Percentiles rank a stretch among this genome's conserved stretches.
Conservation (phyloP, 2,113 vertebrate genomes). For the Tupaia tana region DNA sequence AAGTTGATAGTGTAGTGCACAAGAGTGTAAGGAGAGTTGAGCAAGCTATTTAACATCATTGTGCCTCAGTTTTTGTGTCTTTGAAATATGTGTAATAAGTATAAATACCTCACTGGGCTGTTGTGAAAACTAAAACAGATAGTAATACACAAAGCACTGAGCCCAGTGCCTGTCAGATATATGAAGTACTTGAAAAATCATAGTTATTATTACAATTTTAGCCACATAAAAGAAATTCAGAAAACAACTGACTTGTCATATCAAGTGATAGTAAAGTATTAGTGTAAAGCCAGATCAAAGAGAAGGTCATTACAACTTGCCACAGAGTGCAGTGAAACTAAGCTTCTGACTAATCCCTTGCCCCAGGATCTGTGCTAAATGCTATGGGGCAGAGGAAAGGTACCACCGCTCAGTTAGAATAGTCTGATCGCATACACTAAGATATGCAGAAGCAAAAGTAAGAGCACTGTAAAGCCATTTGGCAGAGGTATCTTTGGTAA, state of each 20-base stretch:
- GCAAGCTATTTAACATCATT: slow-evolving; percentile 3
- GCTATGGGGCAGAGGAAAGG: not conserved
- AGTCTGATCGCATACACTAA: not conserved
- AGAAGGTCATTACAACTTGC: not conserved
- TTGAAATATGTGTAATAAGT: not conserved
- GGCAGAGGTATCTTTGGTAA: not conserved
- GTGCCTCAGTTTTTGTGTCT: not conserved
- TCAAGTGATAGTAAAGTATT: not conserved
- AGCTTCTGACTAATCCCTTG: not conserved
- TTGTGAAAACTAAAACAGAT: not conserved
- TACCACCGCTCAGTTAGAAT: not conserved
- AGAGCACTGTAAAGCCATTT: not conserved
- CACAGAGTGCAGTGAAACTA: not conserved
- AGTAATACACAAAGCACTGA: not conserved
- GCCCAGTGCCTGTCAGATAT: not conserved
- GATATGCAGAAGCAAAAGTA: not conserved
- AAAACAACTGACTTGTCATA: not conserved
- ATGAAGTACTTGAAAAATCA: not conserved
- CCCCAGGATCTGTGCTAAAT: not conserved
- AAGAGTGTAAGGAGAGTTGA: not conserved
- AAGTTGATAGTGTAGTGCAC: not conserved
- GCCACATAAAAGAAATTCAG: not conserved
- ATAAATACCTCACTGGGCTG: not conserved
- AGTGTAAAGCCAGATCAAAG: not conserved
- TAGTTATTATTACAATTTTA: not conserved